Evolutionary conservation across 2,797 vertebrate genomes (phyloP).

Genomic region (Zenarchopterus dispar): DNA sequence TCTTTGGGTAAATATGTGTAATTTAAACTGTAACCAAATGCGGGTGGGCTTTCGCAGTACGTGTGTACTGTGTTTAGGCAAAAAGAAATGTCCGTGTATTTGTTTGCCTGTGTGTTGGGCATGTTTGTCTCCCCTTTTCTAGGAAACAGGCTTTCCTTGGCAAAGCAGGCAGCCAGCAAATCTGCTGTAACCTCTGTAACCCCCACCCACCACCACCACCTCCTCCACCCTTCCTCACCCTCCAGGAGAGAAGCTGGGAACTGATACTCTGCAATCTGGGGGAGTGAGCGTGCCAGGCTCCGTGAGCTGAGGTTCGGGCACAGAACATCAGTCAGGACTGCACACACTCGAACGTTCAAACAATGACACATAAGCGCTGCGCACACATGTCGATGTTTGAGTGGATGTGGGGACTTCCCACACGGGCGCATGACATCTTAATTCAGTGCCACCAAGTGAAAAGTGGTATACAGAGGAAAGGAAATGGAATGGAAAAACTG

Average conservation of each 20-base stretch:
- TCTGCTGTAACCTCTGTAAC: constrained; percentile 62
- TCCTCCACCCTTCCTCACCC: constrained; percentile 51
- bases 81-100: constrained; percentile 21
- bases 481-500: constrained; percentile 55
- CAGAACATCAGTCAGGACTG: constrained; percentile 32
- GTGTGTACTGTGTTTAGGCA: constrained; percentile 48
- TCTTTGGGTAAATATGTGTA: constrained; percentile 1
- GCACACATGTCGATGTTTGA: constrained; percentile 51
- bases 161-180: constrained; percentile 53
- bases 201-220: constrained; percentile 59
- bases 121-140: constrained; percentile 64
- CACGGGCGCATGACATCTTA: constrained; percentile 62
- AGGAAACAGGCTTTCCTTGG: constrained; percentile 73
- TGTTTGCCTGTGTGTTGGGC: constrained; percentile 54
- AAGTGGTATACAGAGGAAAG: constrained; percentile 27
- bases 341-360: constrained; percentile 25
- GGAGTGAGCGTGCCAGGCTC: constrained; percentile 57
- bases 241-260: constrained; percentile 62
- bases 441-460: constrained; percentile 51
- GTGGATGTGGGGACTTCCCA: constrained; percentile 71
- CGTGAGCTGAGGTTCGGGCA: constrained; percentile 59
- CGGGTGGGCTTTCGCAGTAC: constrained; percentile 57
- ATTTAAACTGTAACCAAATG: constrained; percentile 44
- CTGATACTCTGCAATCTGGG: constrained; percentile 59
- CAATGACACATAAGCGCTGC: constrained; percentile 36